Evolutionary conservation across 2,797 vertebrate species (phyloP).

Genomic region (Gymnopithys bicolor): DNA sequence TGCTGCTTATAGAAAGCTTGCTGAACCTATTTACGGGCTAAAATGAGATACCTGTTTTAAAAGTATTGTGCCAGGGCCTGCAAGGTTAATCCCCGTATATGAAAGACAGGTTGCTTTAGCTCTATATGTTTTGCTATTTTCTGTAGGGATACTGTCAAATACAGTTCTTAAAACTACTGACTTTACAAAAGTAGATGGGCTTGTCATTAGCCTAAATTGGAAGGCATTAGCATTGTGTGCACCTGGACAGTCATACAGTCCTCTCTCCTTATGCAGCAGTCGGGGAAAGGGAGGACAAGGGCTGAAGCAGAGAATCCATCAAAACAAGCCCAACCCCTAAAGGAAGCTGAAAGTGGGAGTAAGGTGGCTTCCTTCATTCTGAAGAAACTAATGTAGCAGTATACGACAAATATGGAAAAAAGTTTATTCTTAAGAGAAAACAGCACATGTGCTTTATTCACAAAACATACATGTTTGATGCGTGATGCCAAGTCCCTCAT

Average conservation of each 20-base stretch:
- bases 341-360: background rate
- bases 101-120: background rate
- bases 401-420: background rate
- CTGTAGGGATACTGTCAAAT: background rate
- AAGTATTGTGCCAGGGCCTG: background rate
- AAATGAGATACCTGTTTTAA: background rate
- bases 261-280: rapidly evolving
- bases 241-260: background rate
- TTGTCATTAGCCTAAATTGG: background rate
- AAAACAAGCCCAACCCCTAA: background rate
- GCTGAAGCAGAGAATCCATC: background rate
- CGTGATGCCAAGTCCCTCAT: background rate
- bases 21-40: background rate
- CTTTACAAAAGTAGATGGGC: background rate
- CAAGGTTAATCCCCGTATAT: background rate
- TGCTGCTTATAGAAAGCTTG: background rate
- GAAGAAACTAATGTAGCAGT: background rate
- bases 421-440: background rate
- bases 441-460: background rate
- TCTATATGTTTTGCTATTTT: background rate
- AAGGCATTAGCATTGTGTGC: background rate
- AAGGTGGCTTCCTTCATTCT: background rate
- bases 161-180: background rate
- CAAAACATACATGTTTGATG: background rate
- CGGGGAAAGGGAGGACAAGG: background rate